phyloP scores from a whole-genome alignment of 2,113 vertebrate genomes.

The Tupaia tana region DNA sequence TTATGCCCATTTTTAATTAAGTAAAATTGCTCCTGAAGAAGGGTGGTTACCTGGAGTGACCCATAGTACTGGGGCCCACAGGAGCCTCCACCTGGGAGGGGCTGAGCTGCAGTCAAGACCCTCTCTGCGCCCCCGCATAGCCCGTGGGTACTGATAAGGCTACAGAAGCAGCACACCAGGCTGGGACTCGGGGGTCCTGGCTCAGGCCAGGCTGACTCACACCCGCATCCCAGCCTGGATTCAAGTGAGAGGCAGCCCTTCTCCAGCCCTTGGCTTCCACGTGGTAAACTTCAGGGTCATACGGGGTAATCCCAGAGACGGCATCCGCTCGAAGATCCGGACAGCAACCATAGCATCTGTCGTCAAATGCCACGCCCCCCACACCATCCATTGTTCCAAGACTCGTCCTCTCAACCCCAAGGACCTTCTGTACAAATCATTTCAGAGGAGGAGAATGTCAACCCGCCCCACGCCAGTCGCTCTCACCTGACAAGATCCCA shows the following conservation, averaged over 20 bases:
- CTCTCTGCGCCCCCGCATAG: accelerated
- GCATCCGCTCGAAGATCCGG: background rate
- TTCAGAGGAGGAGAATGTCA: background rate
- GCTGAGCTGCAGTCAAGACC: background rate
- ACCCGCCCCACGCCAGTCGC: background rate
- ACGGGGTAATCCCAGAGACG: accelerated
- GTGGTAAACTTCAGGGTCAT: background rate
- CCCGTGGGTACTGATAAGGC: background rate
- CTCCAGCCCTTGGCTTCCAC: background rate
- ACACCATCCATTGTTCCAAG: background rate
- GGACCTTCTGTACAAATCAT: accelerated
- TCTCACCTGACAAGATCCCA: conserved; percentile 95
- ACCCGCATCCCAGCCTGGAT: accelerated
- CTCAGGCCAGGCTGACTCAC: background rate
- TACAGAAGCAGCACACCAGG: no score
- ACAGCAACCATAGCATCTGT: background rate
- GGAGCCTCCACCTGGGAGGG: background rate
- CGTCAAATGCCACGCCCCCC: background rate
- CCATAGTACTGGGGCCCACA: accelerated
- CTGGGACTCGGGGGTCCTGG: background rate
- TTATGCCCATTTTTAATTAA: background rate
- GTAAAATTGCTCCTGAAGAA: background rate
- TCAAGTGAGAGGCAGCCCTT: accelerated
- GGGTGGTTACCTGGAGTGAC: background rate
- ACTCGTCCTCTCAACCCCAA: background rate